Percentiles rank a stretch among this genome's conserved stretches.
Conservation (phyloP, 2,797 vertebrate genomes). For the Naso thynnoides region DNA sequence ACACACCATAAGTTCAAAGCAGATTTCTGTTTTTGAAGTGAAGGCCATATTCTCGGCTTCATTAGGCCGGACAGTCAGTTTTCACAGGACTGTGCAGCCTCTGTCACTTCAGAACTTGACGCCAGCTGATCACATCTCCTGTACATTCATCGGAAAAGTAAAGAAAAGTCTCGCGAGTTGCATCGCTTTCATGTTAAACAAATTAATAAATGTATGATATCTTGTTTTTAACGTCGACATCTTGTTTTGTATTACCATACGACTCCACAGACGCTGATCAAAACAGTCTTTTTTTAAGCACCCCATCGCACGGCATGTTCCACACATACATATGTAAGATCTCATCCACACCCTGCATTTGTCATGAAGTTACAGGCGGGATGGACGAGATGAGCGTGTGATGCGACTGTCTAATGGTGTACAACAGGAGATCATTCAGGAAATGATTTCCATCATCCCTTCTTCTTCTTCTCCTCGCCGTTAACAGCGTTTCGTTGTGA, state of each 20-base stretch:
- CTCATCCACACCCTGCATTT: conserved; percentile 36
- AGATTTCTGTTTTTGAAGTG: conserved; percentile 49
- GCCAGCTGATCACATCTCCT: not conserved
- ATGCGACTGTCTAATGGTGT: conserved; percentile 11
- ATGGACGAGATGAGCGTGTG: conserved; percentile 11
- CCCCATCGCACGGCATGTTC: not conserved
- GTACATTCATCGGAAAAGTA: not conserved
- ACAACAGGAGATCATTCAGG: conserved; percentile 38
- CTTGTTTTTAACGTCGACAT: conserved; percentile 21
- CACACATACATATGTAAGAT: conserved; percentile 1
- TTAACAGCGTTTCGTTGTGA: conserved; percentile 29
- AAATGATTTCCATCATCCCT: conserved; percentile 44
- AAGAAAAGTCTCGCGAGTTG: conserved; percentile 1
- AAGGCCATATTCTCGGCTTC: conserved; percentile 19
- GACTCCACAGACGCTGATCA: conserved; percentile 14
- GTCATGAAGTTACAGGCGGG: conserved; percentile 15
- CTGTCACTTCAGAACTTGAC: conserved; percentile 33
- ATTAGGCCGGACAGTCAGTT: conserved; percentile 44
- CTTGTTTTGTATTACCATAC: conserved; percentile 22
- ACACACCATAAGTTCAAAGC: conserved; percentile 54
- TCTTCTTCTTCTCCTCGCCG: conserved; percentile 4
- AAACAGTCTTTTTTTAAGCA: conserved; percentile 4
- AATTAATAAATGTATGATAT: conserved; percentile 15
- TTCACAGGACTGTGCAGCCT: conserved; percentile 3
- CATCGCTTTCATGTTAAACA: conserved; percentile 34